phyloP scores from a whole-genome alignment of 2,113 vertebrate genomes.

The Cyrtonyx montezumae region DNA sequence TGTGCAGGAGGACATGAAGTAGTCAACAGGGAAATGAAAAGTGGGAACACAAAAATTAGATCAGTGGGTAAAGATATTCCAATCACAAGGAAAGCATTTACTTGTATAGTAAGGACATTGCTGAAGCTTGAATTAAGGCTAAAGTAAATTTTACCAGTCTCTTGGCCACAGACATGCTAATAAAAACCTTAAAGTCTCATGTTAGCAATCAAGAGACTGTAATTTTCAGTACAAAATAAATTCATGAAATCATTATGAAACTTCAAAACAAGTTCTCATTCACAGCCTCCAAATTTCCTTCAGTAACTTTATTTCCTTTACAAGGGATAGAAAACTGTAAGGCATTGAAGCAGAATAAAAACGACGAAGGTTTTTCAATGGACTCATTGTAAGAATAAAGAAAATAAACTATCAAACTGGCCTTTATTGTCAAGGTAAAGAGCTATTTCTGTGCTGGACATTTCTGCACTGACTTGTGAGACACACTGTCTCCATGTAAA shows the following conservation, averaged over 20 bases:
- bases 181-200: conserved; percentile 66
- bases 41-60: background rate
- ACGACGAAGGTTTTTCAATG: conserved; percentile 71
- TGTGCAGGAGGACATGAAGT: background rate
- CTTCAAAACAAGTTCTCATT: conserved; percentile 74
- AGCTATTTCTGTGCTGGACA: conserved; percentile 56
- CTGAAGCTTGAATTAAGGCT: conserved; percentile 51
- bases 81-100: conserved; percentile 59
- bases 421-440: conserved; percentile 77
- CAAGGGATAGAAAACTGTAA: conserved; percentile 64
- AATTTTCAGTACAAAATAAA: conserved; percentile 71
- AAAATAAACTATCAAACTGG: conserved; percentile 72
- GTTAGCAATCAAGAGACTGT: conserved; percentile 67
- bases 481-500: conserved; percentile 78
- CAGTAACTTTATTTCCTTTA: conserved; percentile 73
- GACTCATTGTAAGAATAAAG: conserved; percentile 72
- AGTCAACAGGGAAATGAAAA: conserved; percentile 16
- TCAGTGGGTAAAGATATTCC: conserved; percentile 41
- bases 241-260: conserved; percentile 70
- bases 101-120: conserved; percentile 14
- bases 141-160: conserved; percentile 52
- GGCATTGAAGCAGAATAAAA: conserved; percentile 66
- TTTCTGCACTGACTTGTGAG: conserved; percentile 69
- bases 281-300: conserved; percentile 63
- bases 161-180: conserved; percentile 60